Conservation (phyloP, 2,888 invertebrate genomes). For the Mythimna lalbum region DNA sequence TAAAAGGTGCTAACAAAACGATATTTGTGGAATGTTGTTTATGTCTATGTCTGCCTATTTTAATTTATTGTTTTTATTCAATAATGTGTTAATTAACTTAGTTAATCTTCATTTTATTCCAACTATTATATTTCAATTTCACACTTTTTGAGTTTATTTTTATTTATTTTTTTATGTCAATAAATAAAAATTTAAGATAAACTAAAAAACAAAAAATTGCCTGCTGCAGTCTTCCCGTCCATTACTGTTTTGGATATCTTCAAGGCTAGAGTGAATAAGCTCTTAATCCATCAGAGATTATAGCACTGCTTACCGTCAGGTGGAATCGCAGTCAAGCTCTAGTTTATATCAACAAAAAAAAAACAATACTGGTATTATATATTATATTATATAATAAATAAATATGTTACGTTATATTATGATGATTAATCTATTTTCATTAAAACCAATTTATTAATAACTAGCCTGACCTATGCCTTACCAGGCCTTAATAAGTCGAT, state of each 20-base stretch:
- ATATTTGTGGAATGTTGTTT: conserved; percentile 37
- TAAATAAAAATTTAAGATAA: not conserved
- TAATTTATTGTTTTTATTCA: not conserved
- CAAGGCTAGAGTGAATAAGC: too few species aligned
- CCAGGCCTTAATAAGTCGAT: not conserved
- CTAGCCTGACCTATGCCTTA: conserved; percentile 20
- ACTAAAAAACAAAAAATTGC: too few species aligned
- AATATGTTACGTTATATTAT: not conserved
- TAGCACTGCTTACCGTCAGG: too few species aligned
- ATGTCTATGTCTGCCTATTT: not conserved
- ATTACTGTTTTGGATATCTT: too few species aligned
- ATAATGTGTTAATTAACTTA: not conserved
- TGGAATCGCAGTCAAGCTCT: too few species aligned
- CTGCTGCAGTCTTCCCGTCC: too few species aligned
- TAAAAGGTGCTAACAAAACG: conserved; percentile 25
- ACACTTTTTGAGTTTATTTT: too few species aligned
- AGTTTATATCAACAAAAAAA: too few species aligned
- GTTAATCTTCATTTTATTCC: not conserved
- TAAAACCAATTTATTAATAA: conserved; percentile 1
- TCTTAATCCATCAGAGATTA: too few species aligned
- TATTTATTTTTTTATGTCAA: not conserved
- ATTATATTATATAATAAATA: not conserved
- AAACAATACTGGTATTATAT: too few species aligned
- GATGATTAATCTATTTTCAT: not conserved
- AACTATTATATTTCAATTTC: not conserved